Base-by-base conservation (phyloP, 2,888 invertebrate species). In the Nomada fucata region DNA sequence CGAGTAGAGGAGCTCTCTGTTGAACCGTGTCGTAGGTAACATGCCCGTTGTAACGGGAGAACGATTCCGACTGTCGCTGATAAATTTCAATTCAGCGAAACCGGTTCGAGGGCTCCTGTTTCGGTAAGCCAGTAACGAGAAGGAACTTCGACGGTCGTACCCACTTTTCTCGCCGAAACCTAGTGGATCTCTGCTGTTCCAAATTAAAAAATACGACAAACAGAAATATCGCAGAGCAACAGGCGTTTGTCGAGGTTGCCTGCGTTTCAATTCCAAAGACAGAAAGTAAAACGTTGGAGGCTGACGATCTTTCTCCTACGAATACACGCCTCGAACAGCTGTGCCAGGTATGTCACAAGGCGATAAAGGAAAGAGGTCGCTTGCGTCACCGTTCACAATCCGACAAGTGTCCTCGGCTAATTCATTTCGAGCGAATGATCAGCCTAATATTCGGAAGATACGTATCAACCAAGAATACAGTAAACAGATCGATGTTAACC, bases 121-220 rank as follows among this genome's bases (percentile, higher is more conserved):
- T 85, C 82, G 83, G 79, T 86, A 73, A 64, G 76, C 63, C 82
- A 82, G 76, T 82, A 82, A 74, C 77, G 84, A 89, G 85, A 79
- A 85, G 77, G 78, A 86, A 60, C 76, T 71, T 71, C 61, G 68
- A 76, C 60, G 57, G 63, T 15, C 36, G 57, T 53, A 52, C 69
- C 61, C 57, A 64, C 76, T 83, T 85, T 87, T 72, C 82, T 74
- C 20, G 64, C 47, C 55, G 53, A 72, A 63, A 81, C 77, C 79
- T 70, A 75, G 61, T 53, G 69, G 20, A 64, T 67, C 61, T 67
- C 61, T 52, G 67, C 65, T 61, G 53, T 50, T 64, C 75, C 65
- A 50, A 44, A 15, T 23, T 18, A 70, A 55, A 68, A 20, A 36
- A 29, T 0, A 36, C 5, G 7, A 7, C 23, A 0, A 36, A 36